Percentiles rank a stretch among this genome's conserved stretches.
These are phyloP conservation scores for Trididemnum miniatum DNA, from an alignment of 23 tunicate genomes.

Conservation along the genomic window DNA sequence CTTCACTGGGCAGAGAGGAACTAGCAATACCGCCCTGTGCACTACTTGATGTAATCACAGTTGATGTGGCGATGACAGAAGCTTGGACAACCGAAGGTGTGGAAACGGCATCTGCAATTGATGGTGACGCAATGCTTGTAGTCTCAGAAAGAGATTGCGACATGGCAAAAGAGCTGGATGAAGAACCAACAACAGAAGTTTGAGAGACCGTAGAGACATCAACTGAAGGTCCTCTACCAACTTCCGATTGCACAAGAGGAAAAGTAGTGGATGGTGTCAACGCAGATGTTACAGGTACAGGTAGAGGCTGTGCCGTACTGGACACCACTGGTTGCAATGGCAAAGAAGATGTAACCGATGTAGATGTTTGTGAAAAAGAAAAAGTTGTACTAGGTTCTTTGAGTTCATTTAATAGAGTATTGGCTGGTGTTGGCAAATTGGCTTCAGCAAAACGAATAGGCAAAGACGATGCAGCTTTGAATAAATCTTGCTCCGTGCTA, in stretches of 20 bases:
- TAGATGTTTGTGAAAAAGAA: not conserved
- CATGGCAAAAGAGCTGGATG: not conserved
- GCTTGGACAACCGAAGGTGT: not conserved
- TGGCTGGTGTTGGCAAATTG: not conserved
- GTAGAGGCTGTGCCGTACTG: not conserved
- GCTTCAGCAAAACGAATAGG: slow-evolving; percentile 13
- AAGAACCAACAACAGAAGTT: not conserved
- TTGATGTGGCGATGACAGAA: not conserved
- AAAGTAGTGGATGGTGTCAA: not conserved
- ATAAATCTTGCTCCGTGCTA: slow-evolving; percentile 22
- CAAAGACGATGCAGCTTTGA: slow-evolving; percentile 13
- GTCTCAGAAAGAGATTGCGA: not conserved
- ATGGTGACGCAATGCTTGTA: not conserved
- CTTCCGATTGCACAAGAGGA: not conserved
- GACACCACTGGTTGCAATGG: not conserved
- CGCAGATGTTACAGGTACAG: not conserved
- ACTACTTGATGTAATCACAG: too few species aligned
- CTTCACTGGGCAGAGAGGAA: too few species aligned
- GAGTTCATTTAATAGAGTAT: not conserved
- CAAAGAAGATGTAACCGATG: not conserved
- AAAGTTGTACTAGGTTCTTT: not conserved
- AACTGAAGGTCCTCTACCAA: not conserved
- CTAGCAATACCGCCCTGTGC: too few species aligned
- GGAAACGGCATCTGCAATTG: not conserved
- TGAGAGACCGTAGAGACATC: not conserved